Percentiles rank a stretch among this genome's conserved stretches.
Evolutionary conservation across 2,888 invertebrate genomes (phyloP).

Genomic region (Epicampocera succincta): DNA sequence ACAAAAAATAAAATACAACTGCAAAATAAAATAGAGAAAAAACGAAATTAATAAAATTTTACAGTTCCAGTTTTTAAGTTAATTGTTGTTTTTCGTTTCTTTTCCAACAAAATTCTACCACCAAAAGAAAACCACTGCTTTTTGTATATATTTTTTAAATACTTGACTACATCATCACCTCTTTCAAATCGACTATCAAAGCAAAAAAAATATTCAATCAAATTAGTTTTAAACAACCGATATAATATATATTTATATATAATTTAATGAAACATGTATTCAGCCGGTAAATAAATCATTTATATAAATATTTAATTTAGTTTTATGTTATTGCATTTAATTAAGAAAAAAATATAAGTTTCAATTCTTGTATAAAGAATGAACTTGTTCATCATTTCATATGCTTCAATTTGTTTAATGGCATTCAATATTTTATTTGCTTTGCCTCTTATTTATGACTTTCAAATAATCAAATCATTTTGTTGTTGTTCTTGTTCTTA

Average conservation of each 20-base stretch:
- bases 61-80: conserved; percentile 55
- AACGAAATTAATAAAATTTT: conserved; percentile 27
- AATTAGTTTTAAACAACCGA: conserved; percentile 49
- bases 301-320: conserved; percentile 13
- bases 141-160: conserved; percentile 39
- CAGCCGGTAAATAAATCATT: conserved; percentile 78
- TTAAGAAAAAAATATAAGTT: background rate
- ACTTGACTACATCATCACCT: conserved; percentile 61
- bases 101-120: conserved; percentile 38
- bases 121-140: conserved; percentile 50
- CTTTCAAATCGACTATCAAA: conserved; percentile 26
- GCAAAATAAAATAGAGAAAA: conserved; percentile 24
- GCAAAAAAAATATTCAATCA: conserved; percentile 16
- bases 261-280: conserved; percentile 74
- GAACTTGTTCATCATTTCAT: conserved; percentile 28
- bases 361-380: conserved; percentile 7
- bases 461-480: conserved; percentile 15
- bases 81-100: conserved; percentile 24
- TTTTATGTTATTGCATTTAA: conserved; percentile 29
- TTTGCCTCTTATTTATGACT: conserved; percentile 26
- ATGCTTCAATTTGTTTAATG: conserved; percentile 36
- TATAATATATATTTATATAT: conserved; percentile 10
- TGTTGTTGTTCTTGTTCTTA: conserved; percentile 4
- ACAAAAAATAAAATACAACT: conserved; percentile 29
- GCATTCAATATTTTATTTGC: conserved; percentile 23